Percentiles rank a stretch among this genome's conserved stretches.
These are phyloP conservation scores for Megalops cyprinoides DNA, from an alignment of 2,797 vertebrate species.

Conservation along the genomic window DNA sequence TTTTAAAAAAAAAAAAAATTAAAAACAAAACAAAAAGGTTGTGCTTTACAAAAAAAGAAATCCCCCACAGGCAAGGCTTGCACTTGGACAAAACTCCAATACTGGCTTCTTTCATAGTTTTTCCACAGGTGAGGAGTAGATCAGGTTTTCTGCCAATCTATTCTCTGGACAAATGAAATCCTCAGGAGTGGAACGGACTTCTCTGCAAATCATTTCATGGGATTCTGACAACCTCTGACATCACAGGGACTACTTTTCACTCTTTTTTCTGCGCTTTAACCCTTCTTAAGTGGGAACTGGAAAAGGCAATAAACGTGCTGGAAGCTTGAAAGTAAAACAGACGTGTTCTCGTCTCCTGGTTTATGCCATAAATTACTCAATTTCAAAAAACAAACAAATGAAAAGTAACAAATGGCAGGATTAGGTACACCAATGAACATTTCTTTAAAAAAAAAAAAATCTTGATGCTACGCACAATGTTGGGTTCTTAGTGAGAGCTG, in stretches of 20 bases:
- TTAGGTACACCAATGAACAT: slow-evolving; percentile 90
- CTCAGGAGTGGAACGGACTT: slow-evolving; percentile 95
- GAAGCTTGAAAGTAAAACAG: slow-evolving; percentile 87
- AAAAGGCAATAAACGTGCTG: slow-evolving; percentile 83
- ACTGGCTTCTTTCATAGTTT: slow-evolving; percentile 93
- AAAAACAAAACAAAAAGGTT: slow-evolving; percentile 32
- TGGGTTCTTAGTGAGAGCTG: slow-evolving; percentile 97
- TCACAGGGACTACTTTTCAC: slow-evolving; percentile 79
- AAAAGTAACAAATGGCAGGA: slow-evolving; percentile 83
- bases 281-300: slow-evolving; percentile 77
- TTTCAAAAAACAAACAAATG: slow-evolving; percentile 81
- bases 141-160: slow-evolving; percentile 96
- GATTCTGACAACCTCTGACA: slow-evolving; percentile 89
- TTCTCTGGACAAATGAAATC: slow-evolving; percentile 97
- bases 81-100: slow-evolving; percentile 87
- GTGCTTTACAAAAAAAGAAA: slow-evolving; percentile 31
- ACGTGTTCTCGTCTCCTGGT: slow-evolving; percentile 70
- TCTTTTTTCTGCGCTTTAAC: slow-evolving; percentile 81
- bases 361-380: slow-evolving; percentile 82
- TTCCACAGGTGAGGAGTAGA: slow-evolving; percentile 92
- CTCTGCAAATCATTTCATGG: slow-evolving; percentile 88
- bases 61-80: slow-evolving; percentile 72
- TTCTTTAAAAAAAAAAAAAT: slow-evolving; percentile 77
- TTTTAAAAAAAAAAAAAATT: slow-evolving; percentile 41
- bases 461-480: slow-evolving; percentile 99